These are phyloP conservation scores for Caerostris extrusa DNA, from an alignment of 1,140 invertebrate genomes.

Conservation along the genomic window DNA sequence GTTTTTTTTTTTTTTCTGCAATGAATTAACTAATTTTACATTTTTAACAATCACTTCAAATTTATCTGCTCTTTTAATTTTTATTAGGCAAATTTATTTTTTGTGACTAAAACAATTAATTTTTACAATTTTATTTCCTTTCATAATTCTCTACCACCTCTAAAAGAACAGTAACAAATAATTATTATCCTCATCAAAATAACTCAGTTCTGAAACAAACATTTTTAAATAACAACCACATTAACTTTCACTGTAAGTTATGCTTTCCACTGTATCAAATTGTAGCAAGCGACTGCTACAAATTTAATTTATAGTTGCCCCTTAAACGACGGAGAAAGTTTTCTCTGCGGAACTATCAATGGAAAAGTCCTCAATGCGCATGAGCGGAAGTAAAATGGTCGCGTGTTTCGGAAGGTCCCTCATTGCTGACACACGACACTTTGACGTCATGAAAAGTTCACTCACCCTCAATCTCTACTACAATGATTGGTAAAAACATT, in stretches of 20 bases:
- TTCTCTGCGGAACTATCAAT: slow-evolving; percentile 16
- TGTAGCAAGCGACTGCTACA: not conserved
- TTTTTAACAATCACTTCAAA: too few species aligned
- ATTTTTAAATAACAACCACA: too few species aligned
- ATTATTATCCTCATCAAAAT: not conserved
- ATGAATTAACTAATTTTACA: too few species aligned
- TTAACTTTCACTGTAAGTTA: not conserved
- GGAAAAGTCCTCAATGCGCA: slow-evolving; percentile 42
- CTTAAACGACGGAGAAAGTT: slow-evolving; percentile 18
- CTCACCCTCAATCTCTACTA: slow-evolving; percentile 31
- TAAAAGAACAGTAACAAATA: not conserved
- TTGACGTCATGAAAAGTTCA: slow-evolving; percentile 63
- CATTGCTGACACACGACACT: slow-evolving; percentile 29
- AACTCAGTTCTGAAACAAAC: not conserved
- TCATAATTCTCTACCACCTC: too few species aligned
- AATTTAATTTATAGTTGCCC: not conserved
- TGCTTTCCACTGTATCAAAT: not conserved
- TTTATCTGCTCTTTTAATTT: too few species aligned
- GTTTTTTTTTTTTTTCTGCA: too few species aligned
- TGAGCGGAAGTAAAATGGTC: slow-evolving; percentile 71
- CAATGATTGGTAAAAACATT: slow-evolving; percentile 37
- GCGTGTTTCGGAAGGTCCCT: slow-evolving; percentile 72
- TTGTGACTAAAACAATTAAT: too few species aligned
- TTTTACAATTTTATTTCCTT: too few species aligned
- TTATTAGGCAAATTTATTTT: too few species aligned